Conservation (phyloP, 2,888 invertebrate species). For the Sarcophaga rosellei region DNA sequence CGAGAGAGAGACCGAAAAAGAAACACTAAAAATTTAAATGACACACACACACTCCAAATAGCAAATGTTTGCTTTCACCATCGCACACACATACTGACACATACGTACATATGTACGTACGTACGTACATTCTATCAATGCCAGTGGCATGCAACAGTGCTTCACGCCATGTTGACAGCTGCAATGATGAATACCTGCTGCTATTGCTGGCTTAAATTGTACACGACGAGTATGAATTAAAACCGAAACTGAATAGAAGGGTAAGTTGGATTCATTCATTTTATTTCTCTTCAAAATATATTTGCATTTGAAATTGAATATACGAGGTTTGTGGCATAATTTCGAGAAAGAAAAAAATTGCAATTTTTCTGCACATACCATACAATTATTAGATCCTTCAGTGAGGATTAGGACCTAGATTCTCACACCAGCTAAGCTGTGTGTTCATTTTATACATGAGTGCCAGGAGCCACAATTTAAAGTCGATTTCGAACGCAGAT, state of each 20-base stretch:
- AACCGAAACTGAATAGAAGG: background rate
- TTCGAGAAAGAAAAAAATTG: background rate
- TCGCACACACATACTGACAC: background rate
- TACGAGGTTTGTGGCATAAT: background rate
- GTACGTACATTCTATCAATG: background rate
- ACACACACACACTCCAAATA: background rate
- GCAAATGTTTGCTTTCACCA: background rate
- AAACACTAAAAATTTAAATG: background rate
- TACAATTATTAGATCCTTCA: background rate
- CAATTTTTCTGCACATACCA: background rate
- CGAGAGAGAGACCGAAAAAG: background rate
- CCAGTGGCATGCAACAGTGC: background rate
- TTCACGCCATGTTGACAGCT: slow-evolving; percentile 51
- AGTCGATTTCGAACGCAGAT: background rate
- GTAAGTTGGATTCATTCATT: background rate
- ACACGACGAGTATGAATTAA: background rate
- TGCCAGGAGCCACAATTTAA: background rate
- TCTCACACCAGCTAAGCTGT: background rate
- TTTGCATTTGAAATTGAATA: background rate
- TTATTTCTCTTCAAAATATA: background rate
- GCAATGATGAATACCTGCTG: slow-evolving; percentile 66
- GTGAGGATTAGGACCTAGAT: background rate
- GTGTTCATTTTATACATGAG: too few relatives aligned
- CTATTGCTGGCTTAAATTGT: background rate
- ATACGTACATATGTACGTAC: background rate